Base-by-base conservation (phyloP, 2,797 vertebrate genomes). In the Sebastes glaucus region DNA sequence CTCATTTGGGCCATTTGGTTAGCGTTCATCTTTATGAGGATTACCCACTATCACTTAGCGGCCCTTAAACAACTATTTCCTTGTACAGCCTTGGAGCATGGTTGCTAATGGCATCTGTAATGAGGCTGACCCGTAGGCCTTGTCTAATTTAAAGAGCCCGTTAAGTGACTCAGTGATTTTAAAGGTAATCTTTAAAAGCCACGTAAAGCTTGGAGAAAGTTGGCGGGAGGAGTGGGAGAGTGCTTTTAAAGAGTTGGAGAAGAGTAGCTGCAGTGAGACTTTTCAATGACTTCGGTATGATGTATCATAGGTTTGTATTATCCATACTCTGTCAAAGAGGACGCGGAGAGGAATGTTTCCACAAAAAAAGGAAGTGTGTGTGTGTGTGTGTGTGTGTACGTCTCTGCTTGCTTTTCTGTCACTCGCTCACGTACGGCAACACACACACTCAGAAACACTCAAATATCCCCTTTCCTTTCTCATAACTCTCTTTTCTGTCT, bases 401-500 rank as follows among this genome's bases (percentile, higher is more conserved):
- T 69, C 18, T 49, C 61, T 78, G 75, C 72, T 81, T 89, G 71
- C 82, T 83, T 89, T 85, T 85, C 82, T 92, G 88, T 90, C 86
- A 86, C 85, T 83, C 9, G 49, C 80, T 76, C 74, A 27, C 60
- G 11, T 62, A 78, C 74, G 80, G 65, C 65, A 52, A 71, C 82
- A 83, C 82, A 65, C 77, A 74, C 62, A 71, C 14, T 60, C 78
- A 85, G 82, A 92, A 79, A 89, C 81, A 76, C 87, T 91, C 85
- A 91, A 91, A 93, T 88, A 93, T 82, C 89, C 89, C 76, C 85
- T 80, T 89, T 89, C 85, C 88, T 81, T 88, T 90, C 92, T 94
- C 90, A 88, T 89, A 91, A 93, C 82, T 87, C 85, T 82, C 87
- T 85, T 76, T 93, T 94, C 89, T 91, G 90, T 90, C 80, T 92